Percentiles rank a stretch among this genome's conserved stretches.
Conservation (phyloP, 92 coral and sea anemone genomes). For the Phenganax subtilis region DNA sequence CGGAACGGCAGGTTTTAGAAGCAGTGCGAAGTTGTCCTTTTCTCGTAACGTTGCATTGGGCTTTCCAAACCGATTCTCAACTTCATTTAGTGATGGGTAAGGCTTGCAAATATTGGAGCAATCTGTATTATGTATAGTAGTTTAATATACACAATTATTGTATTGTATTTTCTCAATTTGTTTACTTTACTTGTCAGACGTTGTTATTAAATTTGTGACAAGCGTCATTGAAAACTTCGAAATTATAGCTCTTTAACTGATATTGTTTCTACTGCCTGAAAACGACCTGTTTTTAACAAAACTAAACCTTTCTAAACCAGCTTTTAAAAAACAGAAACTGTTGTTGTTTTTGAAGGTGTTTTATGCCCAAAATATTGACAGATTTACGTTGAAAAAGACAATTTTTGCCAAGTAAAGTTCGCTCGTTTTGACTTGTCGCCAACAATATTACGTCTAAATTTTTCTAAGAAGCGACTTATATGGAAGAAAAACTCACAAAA, state of each 20-base stretch:
- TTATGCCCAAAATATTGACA: too few relatives aligned
- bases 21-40: slow-evolving; percentile 98
- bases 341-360: too few relatives aligned
- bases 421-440: too few relatives aligned
- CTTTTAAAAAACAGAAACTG: not conserved
- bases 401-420: too few relatives aligned
- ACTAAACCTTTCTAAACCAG: not conserved
- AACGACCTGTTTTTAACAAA: not conserved
- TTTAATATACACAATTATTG: not conserved
- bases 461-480: not conserved
- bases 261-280: not conserved
- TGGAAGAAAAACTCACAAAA: not conserved
- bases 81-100: slow-evolving; percentile 96
- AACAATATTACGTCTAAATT: too few relatives aligned
- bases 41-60: slow-evolving; percentile 97
- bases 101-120: slow-evolving; percentile 5
- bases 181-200: slow-evolving; percentile 1
- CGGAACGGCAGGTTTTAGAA: slow-evolving; percentile 94
- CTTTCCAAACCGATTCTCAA: slow-evolving; percentile 97
- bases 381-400: too few relatives aligned
- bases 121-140: not conserved
- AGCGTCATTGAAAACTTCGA: not conserved
- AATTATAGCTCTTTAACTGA: not conserved
- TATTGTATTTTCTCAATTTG: not conserved
- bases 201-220: not conserved